Evolutionary conservation across 2,113 vertebrate genomes (phyloP).

Genomic region (Oplegnathus fasciatus): DNA sequence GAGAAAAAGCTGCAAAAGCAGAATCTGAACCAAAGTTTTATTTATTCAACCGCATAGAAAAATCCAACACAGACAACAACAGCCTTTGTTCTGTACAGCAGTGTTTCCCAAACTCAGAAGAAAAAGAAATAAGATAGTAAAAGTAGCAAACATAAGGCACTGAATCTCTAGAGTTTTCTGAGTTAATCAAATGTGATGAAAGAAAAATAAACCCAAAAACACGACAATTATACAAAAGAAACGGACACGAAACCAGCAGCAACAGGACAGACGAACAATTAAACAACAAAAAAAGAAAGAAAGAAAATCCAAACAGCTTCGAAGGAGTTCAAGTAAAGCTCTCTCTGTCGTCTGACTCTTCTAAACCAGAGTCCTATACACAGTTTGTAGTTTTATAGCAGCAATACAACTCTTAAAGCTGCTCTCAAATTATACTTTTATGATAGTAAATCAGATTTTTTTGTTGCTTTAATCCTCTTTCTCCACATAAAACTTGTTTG

Average conservation of each 20-base stretch:
- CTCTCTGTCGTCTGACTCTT: not conserved
- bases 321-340: not conserved
- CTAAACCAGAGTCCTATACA: not conserved
- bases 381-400: not conserved
- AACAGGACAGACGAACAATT: not conserved
- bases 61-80: slow-evolving; percentile 29
- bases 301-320: not conserved
- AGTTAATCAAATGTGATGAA: not conserved
- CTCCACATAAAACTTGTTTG: not conserved
- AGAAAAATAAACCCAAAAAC: not conserved
- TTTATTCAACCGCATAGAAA: slow-evolving; percentile 69
- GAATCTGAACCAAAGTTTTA: slow-evolving; percentile 53
- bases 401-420: not conserved
- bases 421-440: not conserved
- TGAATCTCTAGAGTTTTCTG: slow-evolving; percentile 16
- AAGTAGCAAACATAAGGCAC: slow-evolving; percentile 65
- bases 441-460: not conserved
- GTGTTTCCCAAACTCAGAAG: slow-evolving; percentile 23
- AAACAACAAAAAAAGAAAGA: not conserved
- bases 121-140: not conserved
- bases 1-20: not conserved
- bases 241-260: slow-evolving; percentile 3
- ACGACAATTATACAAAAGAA: not conserved
- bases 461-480: no score
- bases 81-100: slow-evolving; percentile 60